Conservation (phyloP, 2,888 invertebrate species). For the Eubasilissa splendida region DNA sequence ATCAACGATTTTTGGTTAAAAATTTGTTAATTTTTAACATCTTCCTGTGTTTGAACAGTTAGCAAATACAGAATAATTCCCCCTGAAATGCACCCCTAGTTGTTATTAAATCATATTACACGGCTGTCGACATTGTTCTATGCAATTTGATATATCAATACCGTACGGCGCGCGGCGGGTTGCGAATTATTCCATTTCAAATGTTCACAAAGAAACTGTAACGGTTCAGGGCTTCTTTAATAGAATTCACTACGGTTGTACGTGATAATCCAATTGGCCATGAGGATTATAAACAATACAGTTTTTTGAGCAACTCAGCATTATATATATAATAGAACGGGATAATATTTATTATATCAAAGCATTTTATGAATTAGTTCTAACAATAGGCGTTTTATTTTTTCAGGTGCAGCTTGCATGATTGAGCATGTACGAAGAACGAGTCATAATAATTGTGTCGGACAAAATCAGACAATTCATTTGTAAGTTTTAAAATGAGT, state of each 20-base stretch:
- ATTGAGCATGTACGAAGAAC: too few relatives aligned
- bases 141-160: conserved; percentile 21
- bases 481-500: too few relatives aligned
- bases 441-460: too few relatives aligned
- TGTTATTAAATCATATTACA: conserved; percentile 31
- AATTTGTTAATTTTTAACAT: too few relatives aligned
- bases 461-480: too few relatives aligned
- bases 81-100: not conserved
- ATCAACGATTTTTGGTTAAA: too few relatives aligned
- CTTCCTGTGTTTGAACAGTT: too few relatives aligned
- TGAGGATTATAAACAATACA: conserved; percentile 20
- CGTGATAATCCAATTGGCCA: conserved; percentile 43
- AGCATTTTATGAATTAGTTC: too few relatives aligned
- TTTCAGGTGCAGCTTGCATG: too few relatives aligned
- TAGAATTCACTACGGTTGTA: conserved; percentile 9
- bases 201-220: conserved; percentile 31
- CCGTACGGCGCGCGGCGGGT: not conserved
- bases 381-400: too few relatives aligned
- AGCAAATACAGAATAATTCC: too few relatives aligned
- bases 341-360: too few relatives aligned
- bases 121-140: conserved; percentile 13
- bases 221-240: conserved; percentile 1
- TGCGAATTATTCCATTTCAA: not conserved
- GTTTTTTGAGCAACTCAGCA: conserved; percentile 5
- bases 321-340: not conserved